phyloP scores from a whole-genome alignment of 2,113 vertebrate species.

The Ifrita kowaldi region DNA sequence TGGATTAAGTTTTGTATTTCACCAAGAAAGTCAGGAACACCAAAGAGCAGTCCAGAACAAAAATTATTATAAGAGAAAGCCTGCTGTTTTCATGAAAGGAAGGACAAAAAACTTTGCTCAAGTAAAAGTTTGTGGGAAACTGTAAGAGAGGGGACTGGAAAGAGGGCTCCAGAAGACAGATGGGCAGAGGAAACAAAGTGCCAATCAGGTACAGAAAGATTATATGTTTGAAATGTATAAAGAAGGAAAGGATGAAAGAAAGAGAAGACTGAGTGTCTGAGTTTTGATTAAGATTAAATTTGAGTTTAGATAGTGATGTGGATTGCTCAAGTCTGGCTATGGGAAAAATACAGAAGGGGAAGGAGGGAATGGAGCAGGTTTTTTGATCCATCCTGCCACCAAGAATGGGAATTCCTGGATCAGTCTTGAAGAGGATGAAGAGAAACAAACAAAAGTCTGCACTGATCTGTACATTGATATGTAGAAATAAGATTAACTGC shows the following conservation, averaged over 20 bases:
- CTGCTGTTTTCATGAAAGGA: background rate
- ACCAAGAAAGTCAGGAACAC: background rate
- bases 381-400: background rate
- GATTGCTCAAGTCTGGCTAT: background rate
- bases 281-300: background rate
- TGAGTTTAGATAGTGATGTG: background rate
- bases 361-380: background rate
- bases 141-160: background rate
- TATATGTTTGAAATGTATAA: background rate
- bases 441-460: constrained; percentile 17
- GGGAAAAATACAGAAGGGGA: background rate
- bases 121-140: background rate
- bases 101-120: background rate
- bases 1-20: background rate
- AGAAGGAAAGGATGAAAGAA: background rate
- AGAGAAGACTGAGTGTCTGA: background rate
- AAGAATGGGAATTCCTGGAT: background rate
- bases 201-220: background rate
- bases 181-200: background rate
- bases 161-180: background rate
- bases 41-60: background rate
- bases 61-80: background rate
- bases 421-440: background rate
- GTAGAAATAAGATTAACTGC: constrained; percentile 56
- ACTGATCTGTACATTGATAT: background rate